Base-by-base conservation (phyloP, 1,140 invertebrate species). In the Elysia chlorotica region DNA sequence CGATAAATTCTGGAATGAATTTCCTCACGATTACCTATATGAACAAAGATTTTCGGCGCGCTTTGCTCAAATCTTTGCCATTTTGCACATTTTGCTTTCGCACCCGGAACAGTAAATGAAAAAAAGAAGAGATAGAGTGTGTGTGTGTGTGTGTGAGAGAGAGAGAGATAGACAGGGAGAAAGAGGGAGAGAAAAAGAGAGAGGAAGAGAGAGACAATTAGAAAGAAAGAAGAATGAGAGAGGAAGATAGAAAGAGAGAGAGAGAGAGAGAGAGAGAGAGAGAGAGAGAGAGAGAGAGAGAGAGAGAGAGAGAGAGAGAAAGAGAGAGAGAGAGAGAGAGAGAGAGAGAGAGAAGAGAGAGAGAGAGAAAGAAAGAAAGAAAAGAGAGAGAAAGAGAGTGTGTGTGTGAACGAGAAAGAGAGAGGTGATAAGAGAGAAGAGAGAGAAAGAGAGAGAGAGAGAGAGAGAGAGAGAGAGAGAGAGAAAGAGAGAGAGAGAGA, bases 401-500 rank as follows among this genome's bases (percentile, higher is more conserved):
- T 48, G 14, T n/a, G 14, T 48, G 21, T 23, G 30, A 19, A 1
- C 1, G n/a, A 23, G n/a, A n/a, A 23, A 23, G 30, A 23, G 17
- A 10, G 1, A 35, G 17, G 2, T 37, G 36, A 10, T 5, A 31
- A 4, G 21, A 19, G n/a, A 17, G 36, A 25, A 38, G 36, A 66
- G 65, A 38, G n/a, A 41, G n/a, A 56, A 28, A 57, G 21, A 56
- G 48, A 25, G 41, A 2, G 23, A 56, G 23, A 69, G 23, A 36
- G n/a, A 54, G n/a, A 54, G 54, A 69, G 41, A 56, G 54, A 57
- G 31, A 69, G 41, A 57, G 66, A 56, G 66, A 69, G 41, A 69
- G 66, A 69, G 25, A 57, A 30, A 56, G 54, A 69, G 41, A 56
- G 53, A 56, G 41, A 56, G 53, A 56, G 66, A 69, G 61, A 69